A percentile compares a stretch with the other conserved stretches of the same genome.
Conservation (phyloP, 1,140 invertebrate genomes). For the Drosophila pectinifera region DNA sequence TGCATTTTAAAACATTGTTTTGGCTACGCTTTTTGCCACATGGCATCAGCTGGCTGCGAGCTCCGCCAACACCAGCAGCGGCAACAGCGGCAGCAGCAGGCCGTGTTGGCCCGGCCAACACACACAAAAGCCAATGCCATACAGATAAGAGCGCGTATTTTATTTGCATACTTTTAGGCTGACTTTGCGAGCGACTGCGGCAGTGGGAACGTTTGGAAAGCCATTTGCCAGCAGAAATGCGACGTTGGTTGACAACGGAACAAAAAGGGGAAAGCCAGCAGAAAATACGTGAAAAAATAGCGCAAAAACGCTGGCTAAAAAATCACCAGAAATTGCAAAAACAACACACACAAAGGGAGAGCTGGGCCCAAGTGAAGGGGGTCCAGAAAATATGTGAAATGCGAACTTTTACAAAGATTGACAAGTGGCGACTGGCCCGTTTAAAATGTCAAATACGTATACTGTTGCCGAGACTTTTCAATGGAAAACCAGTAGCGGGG, state of each 20-base stretch:
- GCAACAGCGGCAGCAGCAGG: slow-evolving; percentile 1
- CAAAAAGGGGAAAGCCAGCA: background rate
- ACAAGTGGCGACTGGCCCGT: slow-evolving; percentile 81
- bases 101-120: slow-evolving; percentile 51
- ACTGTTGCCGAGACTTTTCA: slow-evolving; percentile 77
- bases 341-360: slow-evolving; percentile 42
- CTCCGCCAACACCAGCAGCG: slow-evolving; percentile 3
- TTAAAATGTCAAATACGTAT: slow-evolving; percentile 83
- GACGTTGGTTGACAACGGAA: slow-evolving; percentile 57
- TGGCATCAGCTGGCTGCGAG: slow-evolving; percentile 52
- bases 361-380: slow-evolving; percentile 43
- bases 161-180: slow-evolving; percentile 84
- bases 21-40: slow-evolving; percentile 63
- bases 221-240: slow-evolving; percentile 76
- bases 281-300: slow-evolving; percentile 12
- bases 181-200: slow-evolving; percentile 54
- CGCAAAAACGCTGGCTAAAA: slow-evolving; percentile 26
- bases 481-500: slow-evolving; percentile 46
- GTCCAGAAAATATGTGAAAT: slow-evolving; percentile 77
- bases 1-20: slow-evolving; percentile 81
- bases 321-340: slow-evolving; percentile 49
- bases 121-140: slow-evolving; percentile 78
- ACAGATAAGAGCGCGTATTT: slow-evolving; percentile 82
- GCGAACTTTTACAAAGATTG: slow-evolving; percentile 82
- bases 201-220: slow-evolving; percentile 61